Evolutionary conservation across 2,113 vertebrate genomes (phyloP).

Genomic region (Prinia subflava): DNA sequence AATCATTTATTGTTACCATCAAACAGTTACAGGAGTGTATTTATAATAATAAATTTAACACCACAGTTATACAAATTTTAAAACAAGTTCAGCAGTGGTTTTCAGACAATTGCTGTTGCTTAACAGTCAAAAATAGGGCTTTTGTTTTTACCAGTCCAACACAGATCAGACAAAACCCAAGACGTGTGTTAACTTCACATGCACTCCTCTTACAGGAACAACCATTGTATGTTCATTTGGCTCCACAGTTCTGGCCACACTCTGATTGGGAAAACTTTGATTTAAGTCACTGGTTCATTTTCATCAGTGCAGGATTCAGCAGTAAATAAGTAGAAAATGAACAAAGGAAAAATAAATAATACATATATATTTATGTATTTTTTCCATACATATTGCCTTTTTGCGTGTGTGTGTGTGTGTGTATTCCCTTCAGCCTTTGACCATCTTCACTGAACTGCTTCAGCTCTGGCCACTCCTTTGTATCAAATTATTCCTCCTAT

Average conservation of each 20-base stretch:
- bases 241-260: background rate
- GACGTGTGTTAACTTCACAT: background rate
- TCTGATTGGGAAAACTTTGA: background rate
- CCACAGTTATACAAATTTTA: background rate
- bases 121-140: background rate
- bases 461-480: background rate
- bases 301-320: background rate
- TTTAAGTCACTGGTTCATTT: background rate
- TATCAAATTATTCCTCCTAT: background rate
- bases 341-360: background rate
- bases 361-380: background rate
- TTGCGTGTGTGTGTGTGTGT: background rate
- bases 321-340: background rate
- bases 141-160: background rate
- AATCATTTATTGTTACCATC: background rate
- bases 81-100: background rate
- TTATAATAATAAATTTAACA: background rate
- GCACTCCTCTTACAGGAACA: background rate
- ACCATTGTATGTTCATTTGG: rapidly evolving
- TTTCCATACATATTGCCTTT: background rate
- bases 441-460: background rate
- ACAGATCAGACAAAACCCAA: background rate
- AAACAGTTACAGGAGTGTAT: background rate
- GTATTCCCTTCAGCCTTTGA: background rate
- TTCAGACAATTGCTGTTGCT: background rate